phyloP scores from a whole-genome alignment of 2,113 vertebrate genomes.

The Sinosuthora webbiana region DNA sequence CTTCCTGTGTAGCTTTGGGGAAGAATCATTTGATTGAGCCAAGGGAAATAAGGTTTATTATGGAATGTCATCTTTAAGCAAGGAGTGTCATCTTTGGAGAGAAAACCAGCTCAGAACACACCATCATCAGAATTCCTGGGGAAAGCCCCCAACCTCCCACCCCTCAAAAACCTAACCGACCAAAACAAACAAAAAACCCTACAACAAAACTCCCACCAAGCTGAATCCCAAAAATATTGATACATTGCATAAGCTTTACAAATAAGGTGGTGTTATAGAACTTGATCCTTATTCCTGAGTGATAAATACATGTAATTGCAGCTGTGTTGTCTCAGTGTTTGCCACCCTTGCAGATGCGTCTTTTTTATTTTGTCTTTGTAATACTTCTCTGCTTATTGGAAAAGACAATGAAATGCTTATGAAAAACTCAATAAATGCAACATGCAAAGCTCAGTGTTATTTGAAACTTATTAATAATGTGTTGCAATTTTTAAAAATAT shows the following conservation, averaged over 20 bases:
- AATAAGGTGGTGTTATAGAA: fast-evolving
- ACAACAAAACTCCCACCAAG: neutral
- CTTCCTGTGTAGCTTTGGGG: neutral
- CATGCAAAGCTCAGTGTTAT: neutral
- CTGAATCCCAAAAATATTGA: neutral
- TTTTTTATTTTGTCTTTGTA: neutral
- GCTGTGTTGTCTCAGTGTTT: neutral
- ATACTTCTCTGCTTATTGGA: neutral
- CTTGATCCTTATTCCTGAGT: neutral
- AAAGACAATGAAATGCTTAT: neutral
- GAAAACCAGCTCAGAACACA: neutral
- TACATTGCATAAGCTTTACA: neutral
- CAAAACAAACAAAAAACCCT: neutral
- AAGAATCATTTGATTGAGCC: neutral
- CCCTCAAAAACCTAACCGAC: neutral
- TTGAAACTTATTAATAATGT: neutral
- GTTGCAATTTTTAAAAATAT: neutral
- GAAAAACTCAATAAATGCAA: neutral
- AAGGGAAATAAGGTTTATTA: neutral
- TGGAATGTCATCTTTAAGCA: neutral
- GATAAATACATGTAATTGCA: neutral
- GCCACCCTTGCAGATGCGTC: neutral
- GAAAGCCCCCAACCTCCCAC: neutral
- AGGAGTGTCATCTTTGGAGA: neutral
- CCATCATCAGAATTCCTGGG: neutral